Conservation (phyloP, 2,888 invertebrate species). For the Scaptomyza tumidula region DNA sequence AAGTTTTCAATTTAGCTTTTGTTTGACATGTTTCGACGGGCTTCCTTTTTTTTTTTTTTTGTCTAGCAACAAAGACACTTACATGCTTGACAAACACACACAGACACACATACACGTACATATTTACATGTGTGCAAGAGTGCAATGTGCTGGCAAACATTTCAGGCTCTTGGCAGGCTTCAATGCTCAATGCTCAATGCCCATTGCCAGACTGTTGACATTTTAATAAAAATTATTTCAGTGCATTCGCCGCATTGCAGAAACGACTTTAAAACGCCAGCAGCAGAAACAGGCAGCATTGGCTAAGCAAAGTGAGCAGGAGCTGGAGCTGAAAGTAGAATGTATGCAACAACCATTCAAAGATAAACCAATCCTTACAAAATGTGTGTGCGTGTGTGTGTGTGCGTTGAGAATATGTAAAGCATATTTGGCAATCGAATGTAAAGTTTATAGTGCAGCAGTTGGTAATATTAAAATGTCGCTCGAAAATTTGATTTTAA, state of each 20-base stretch:
- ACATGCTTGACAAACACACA: constrained; percentile 13
- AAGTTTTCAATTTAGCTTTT: constrained; percentile 26
- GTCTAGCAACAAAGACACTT: constrained; percentile 18
- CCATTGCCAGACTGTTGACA: constrained; percentile 79
- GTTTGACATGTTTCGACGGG: constrained; percentile 36
- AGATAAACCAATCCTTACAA: constrained; percentile 4
- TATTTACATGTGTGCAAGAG: constrained; percentile 6
- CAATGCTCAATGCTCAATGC: constrained; percentile 39
- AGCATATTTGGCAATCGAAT: constrained; percentile 25
- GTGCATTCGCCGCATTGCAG: constrained; percentile 74
- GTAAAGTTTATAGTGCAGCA: constrained; percentile 9
- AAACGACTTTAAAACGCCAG: constrained; percentile 45
- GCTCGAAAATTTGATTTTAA: constrained; percentile 4
- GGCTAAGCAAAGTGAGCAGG: constrained; percentile 1
- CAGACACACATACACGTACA: constrained; percentile 1
- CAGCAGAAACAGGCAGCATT: constrained; percentile 4
- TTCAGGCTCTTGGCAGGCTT: constrained; percentile 70
- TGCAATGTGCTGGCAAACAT: constrained; percentile 72
- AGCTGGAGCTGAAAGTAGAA: background rate
- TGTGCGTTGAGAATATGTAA: constrained; percentile 27
- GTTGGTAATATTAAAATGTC: background rate
- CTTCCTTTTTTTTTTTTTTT: constrained; percentile 5
- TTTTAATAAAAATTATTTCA: constrained; percentile 78
- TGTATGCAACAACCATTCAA: constrained; percentile 31
- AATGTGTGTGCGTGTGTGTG: constrained; percentile 15